These are phyloP conservation scores for Malurus cyaneus DNA, from an alignment of 2,113 vertebrate genomes.

Conservation along the genomic window DNA sequence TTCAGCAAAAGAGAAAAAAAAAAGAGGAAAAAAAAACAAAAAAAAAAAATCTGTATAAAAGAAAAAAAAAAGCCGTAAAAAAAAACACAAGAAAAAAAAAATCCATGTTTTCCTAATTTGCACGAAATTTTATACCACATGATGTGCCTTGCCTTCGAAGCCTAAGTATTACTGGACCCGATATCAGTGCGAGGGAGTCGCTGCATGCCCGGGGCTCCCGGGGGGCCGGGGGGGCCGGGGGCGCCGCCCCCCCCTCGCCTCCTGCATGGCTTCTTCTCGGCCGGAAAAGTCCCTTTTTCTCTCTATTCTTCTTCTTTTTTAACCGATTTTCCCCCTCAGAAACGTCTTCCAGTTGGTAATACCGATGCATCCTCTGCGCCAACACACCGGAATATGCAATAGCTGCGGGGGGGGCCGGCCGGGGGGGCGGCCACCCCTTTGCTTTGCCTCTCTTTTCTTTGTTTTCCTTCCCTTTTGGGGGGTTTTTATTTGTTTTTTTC, in stretches of 20 bases:
- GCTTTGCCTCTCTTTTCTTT: not conserved
- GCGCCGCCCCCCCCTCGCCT: not conserved
- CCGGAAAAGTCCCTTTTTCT: slow-evolving; percentile 22
- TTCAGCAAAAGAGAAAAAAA: slow-evolving; percentile 24
- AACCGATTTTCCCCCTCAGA: not conserved
- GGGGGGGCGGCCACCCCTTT: not conserved
- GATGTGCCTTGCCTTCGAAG: slow-evolving; percentile 95
- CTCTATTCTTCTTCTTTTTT: not conserved
- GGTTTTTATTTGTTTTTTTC: not conserved
- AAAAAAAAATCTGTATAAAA: not conserved
- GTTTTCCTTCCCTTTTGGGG: not conserved
- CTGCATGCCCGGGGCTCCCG: slow-evolving; percentile 86
- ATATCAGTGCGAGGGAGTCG: slow-evolving; percentile 76
- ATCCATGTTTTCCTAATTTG: slow-evolving; percentile 86
- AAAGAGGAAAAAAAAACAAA: not conserved
- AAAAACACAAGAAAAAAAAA: not conserved
- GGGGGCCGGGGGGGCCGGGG: not conserved
- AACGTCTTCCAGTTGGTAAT: slow-evolving; percentile 73
- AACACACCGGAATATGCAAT: slow-evolving; percentile 76
- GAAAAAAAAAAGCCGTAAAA: not conserved
- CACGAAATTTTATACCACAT: slow-evolving; percentile 94
- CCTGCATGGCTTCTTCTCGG: slow-evolving; percentile 37
- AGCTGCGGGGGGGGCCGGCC: not conserved
- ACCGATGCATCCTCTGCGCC: slow-evolving; percentile 43
- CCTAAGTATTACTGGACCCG: slow-evolving; percentile 77